Evolutionary conservation across 2,888 invertebrate species (phyloP).

Genomic region (Apodemia duryi): DNA sequence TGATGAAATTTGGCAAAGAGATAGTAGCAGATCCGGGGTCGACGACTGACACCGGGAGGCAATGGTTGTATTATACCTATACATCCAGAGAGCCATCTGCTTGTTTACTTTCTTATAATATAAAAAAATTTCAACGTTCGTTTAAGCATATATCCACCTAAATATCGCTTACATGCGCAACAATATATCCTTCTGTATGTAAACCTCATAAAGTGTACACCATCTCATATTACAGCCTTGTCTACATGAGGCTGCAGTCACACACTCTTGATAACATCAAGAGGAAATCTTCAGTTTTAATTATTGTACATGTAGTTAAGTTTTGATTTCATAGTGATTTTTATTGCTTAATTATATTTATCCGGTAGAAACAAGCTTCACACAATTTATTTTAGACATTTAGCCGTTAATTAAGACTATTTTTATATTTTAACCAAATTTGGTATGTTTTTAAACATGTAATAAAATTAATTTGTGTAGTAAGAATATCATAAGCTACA

Average conservation of each 20-base stretch:
- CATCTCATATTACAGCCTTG: conserved; percentile 59
- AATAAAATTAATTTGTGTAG: background rate
- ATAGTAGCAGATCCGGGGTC: too few species aligned
- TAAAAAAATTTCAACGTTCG: too few species aligned
- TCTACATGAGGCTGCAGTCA: conserved; percentile 53
- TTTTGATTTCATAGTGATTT: conserved; percentile 18
- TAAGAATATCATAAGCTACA: background rate
- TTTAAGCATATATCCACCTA: too few species aligned
- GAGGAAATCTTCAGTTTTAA: conserved; percentile 17
- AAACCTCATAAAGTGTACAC: conserved; percentile 37
- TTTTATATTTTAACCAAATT: background rate
- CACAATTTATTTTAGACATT: background rate
- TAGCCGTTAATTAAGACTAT: background rate
- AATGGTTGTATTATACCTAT: too few species aligned
- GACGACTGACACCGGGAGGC: too few species aligned
- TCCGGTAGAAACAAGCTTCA: background rate
- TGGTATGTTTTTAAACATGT: background rate
- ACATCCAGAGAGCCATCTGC: too few species aligned
- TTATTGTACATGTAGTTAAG: conserved; percentile 15
- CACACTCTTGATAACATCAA: conserved; percentile 44
- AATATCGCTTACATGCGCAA: background rate
- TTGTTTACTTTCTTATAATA: too few species aligned
- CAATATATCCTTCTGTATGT: conserved; percentile 28
- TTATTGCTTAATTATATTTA: conserved; percentile 13
- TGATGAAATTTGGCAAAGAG: too few species aligned